Evolutionary conservation across 2,888 invertebrate species (phyloP).

Genomic region (Pogonocherus hispidulus): DNA sequence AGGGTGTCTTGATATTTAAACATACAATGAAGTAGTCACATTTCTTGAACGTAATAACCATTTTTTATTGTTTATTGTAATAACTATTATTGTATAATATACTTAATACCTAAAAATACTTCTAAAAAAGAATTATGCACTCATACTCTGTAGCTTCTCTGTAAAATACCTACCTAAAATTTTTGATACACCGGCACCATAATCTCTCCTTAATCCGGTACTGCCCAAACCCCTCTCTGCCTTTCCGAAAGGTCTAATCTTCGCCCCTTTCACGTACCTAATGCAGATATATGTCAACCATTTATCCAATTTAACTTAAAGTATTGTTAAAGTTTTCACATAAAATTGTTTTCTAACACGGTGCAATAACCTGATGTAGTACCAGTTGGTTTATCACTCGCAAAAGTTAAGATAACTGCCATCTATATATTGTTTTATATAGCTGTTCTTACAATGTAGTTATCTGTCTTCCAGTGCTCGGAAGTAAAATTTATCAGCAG

Average conservation of each 20-base stretch:
- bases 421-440: conserved; percentile 15
- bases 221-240: too few species aligned
- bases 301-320: conserved; percentile 45
- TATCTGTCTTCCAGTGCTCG: neutral
- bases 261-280: conserved; percentile 40
- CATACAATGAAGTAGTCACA: too few species aligned
- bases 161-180: too few species aligned
- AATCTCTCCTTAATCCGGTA: too few species aligned
- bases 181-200: too few species aligned
- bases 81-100: too few species aligned
- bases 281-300: conserved; percentile 46
- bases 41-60: too few species aligned
- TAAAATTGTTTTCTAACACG: conserved; percentile 13
- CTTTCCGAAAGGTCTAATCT: conserved; percentile 44
- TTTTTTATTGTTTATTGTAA: too few species aligned
- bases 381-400: conserved; percentile 9
- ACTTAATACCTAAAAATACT: too few species aligned
- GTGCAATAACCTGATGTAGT: conserved; percentile 4
- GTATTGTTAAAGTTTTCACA: conserved; percentile 30
- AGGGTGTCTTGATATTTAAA: too few species aligned
- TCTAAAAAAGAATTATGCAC: too few species aligned
- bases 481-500: neutral
- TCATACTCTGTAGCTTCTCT: too few species aligned
- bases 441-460: neutral
- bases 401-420: conserved; percentile 10